A percentile compares a stretch with the other conserved stretches of the same genome.
Conservation (phyloP, 92 coral and sea anemone genomes). For the Zoanthus solanderi region DNA sequence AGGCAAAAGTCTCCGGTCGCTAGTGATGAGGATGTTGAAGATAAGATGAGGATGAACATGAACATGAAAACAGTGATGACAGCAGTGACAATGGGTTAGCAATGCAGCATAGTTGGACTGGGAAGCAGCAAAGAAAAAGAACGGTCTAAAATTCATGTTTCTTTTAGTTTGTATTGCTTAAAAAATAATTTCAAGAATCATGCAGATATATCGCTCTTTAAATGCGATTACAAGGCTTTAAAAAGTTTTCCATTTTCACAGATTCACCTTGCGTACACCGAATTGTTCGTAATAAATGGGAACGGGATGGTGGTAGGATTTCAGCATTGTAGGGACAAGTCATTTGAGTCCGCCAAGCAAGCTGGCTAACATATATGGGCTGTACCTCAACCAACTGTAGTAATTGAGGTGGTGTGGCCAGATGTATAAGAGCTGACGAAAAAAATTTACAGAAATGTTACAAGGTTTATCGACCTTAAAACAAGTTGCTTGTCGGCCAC, state of each 20-base stretch:
- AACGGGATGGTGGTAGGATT: constrained; percentile 36
- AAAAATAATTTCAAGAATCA: no score
- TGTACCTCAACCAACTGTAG: background rate
- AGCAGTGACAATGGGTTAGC: background rate
- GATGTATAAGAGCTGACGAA: background rate
- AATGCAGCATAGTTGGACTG: no score
- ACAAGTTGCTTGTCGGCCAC: background rate
- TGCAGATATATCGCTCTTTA: no score
- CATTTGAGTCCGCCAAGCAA: constrained; percentile 13
- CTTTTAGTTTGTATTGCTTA: no score
- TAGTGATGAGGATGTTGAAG: no score
- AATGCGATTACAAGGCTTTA: no score
- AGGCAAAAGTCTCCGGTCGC: no score
- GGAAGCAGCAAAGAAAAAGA: no score
- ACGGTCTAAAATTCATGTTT: no score
- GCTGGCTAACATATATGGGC: constrained; percentile 18
- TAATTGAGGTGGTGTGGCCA: constrained; percentile 30
- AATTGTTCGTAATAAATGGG: constrained; percentile 1
- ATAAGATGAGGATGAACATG: background rate
- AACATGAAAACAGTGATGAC: background rate
- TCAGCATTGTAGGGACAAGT: constrained; percentile 21
- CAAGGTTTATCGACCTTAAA: background rate
- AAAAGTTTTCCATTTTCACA: background rate
- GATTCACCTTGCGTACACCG: constrained; percentile 21
- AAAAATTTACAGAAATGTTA: constrained; percentile 6